Percentiles rank a stretch among this genome's conserved stretches.
phyloP scores from a whole-genome alignment of 2,797 vertebrate genomes.

The Siniperca undulata region DNA sequence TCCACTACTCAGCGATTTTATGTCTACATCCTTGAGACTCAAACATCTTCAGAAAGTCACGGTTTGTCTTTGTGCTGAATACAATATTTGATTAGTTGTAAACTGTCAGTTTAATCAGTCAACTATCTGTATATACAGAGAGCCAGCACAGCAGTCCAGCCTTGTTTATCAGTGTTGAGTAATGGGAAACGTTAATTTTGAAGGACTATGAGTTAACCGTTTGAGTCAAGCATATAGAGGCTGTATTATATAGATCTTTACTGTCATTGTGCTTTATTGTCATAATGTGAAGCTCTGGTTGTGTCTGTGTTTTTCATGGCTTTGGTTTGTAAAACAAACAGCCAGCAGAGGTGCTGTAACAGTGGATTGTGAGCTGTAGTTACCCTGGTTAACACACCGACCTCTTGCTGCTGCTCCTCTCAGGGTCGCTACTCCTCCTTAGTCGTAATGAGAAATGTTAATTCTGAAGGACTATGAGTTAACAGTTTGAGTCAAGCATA shows the following conservation, averaged over 20 bases:
- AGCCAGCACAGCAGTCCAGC: too few species aligned
- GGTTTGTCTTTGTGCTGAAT: conserved; percentile 12
- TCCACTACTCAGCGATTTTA: conserved; percentile 30
- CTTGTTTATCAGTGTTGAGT: too few species aligned
- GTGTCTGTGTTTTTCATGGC: too few species aligned
- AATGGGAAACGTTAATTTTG: too few species aligned
- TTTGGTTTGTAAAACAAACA: background rate
- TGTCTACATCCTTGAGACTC: background rate
- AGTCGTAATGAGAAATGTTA: conserved; percentile 43
- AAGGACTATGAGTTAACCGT: too few species aligned
- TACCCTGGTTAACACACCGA: conserved; percentile 40
- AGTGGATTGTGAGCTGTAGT: conserved; percentile 4
- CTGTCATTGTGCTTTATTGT: too few species aligned
- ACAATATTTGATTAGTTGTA: background rate
- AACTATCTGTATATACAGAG: too few species aligned
- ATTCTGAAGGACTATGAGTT: too few species aligned
- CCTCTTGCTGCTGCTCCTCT: conserved; percentile 80
- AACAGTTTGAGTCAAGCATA: too few species aligned
- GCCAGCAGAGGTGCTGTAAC: background rate
- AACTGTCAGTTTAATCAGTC: background rate
- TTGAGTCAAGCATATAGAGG: too few species aligned
- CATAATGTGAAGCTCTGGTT: too few species aligned
- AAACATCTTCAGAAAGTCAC: background rate
- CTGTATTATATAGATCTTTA: too few species aligned
- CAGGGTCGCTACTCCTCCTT: conserved; percentile 76